phyloP scores from a whole-genome alignment of 2,113 vertebrate species.

The Ahaetulla prasina region DNA sequence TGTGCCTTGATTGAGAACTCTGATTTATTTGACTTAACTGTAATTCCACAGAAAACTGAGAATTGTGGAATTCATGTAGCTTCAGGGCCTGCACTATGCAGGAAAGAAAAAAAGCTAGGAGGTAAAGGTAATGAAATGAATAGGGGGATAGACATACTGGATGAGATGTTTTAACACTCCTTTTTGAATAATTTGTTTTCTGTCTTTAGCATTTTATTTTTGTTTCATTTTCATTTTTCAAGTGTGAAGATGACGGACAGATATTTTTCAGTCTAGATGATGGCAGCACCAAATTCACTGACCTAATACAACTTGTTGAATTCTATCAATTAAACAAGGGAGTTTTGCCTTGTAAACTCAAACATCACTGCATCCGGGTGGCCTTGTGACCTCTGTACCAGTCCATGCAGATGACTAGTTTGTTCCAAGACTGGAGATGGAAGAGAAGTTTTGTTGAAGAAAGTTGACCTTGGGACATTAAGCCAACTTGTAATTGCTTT shows the following conservation, averaged over 20 bases:
- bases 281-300: constrained; percentile 95
- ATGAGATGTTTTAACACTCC: neutral
- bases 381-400: constrained; percentile 87
- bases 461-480: constrained; percentile 65
- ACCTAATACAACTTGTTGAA: constrained; percentile 98
- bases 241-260: constrained; percentile 96
- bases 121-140: neutral
- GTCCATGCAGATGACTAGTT: constrained; percentile 51
- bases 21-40: neutral
- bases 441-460: constrained; percentile 61
- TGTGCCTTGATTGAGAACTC: neutral
- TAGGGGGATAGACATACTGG: neutral
- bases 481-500: constrained; percentile 51
- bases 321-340: constrained; percentile 99
- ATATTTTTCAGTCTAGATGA: constrained; percentile 96
- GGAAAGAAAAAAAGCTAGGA: neutral
- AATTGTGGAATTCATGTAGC: neutral
- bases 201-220: constrained; percentile 18
- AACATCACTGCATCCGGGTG: constrained; percentile 95
- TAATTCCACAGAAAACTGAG: neutral
- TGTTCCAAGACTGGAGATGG: constrained; percentile 51
- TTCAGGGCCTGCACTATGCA: neutral
- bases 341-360: constrained; percentile 95
- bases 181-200: neutral
- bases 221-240: constrained; percentile 34